Base-by-base conservation (phyloP, 2,888 invertebrate species). In the Sipunculus nudus region DNA sequence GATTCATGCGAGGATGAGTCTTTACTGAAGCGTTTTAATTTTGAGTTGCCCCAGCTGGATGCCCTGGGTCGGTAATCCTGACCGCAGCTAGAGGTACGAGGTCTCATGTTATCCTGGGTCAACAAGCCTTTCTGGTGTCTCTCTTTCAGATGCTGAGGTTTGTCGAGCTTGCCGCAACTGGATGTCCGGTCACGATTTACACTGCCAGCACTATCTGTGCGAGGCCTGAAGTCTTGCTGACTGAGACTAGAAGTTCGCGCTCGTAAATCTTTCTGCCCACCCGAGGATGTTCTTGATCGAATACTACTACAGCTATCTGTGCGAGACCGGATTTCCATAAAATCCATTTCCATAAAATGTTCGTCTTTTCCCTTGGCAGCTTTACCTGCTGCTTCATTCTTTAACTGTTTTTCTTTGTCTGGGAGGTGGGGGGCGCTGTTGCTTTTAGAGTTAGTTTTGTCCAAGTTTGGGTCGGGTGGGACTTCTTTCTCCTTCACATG, bases 401-500 rank as follows among this genome's bases (percentile, higher is more conserved):
- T 21, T 49, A 19, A 13, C 8, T 10, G 60, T 50, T 21, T 53
- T 50, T 57, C 53, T 6, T 64, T 55, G 23, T 59, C 59, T 4
- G 32, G 75, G 21, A 91, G 78, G 46, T 90, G 82, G 0, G 91
- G 91, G 2, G 90, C 90, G 78, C 90, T 90, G 25, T 87, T 88
- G 1, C 90, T 90, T 76, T 90, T 89, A 59, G 59, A 54, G 16
- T 61, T 48, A n/a, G 69, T 73, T 61, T 75, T 75, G 49, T 77
- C 75, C 13, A 74, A 61, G n/a, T n/a, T n/a, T n/a, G n/a, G n/a
- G 13, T 63, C 65, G 41, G 68, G 67, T 25, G 73, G 67, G 40
- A 69, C 66, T 4, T 63, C 57, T n/a, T 61, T 43, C 2, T 53
- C 57, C 31, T 70, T 68, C 5, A 65, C 55, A 16, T 52, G 25